Base-by-base conservation (phyloP, 2,888 invertebrate genomes). In the Oxycera nigricornis region DNA sequence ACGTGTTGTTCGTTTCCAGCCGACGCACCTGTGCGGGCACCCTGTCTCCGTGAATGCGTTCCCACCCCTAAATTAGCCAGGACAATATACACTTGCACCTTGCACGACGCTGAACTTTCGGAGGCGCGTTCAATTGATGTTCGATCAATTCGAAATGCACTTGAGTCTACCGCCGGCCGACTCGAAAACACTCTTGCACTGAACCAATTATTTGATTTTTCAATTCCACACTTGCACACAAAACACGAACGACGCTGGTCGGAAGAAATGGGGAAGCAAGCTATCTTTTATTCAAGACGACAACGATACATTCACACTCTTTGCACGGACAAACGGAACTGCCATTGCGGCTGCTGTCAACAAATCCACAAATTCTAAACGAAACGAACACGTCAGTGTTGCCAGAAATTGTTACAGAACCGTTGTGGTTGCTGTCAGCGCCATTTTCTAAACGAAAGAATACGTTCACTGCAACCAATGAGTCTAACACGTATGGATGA, bases 291-390 rank as follows among this genome's bases (percentile, higher is more conserved):
- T n/a, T n/a, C n/a, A n/a, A n/a, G n/a, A n/a, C n/a, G n/a, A n/a
- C 22, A 6, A 55, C 55, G n/a, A 65, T n/a, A 59, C 59, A 59
- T 24, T 2, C 6, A 65, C 65, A 24, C 65, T 65, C 30, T 26
- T 14, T 22, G 14, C 65, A 65, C 65, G 22, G 41, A 65, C 22
- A 35, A 65, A 65, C 41, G 35, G 65, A 65, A 65, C 65, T 65
- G 65, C 65, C 65, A 41, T 24, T 41, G 22, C 65, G n/a, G 39
- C 65, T 24, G 24, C 65, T 65, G 65, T 65, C 65, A 65, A 65
- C 65, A 24, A 41, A 20, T 28, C 17, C 39, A 30, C 65, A 39
- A 65, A 35, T 65, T 65, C 11, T 22, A 65, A 39, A 41, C 41
- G 39, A 39, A 65, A 41, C 65, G 35, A 41, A 65, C 20, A 65